Evolutionary conservation across 2,888 invertebrate genomes (phyloP), one percentile per base, ranked within the genome.

Genomic region (Kryphioiulus occultus): DNA sequence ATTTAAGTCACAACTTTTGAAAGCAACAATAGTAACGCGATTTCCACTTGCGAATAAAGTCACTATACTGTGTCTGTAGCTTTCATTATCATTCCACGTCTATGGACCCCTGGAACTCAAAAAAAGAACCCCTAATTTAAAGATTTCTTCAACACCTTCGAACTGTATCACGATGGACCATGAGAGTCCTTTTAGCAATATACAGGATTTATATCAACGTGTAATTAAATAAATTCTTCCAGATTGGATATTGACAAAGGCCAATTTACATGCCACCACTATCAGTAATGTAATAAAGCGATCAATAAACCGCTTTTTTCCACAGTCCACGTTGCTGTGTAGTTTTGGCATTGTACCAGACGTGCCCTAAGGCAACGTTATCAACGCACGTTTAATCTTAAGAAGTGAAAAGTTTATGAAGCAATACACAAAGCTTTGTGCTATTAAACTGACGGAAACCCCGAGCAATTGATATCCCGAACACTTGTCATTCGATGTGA

Each of bases 151-250:
- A 35, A 19, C 59, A n/a, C 35, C 22, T n/a, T 19, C 53, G 59
- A 59, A 59, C 5, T 19, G n/a, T 59, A n/a, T 59, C 59, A n/a
- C 19, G 59, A 59, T 59, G 59, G n/a, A 22, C n/a, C 59, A 19
- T n/a, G 59, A 59, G n/a, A 59, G n/a, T n/a, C 5, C 59, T n/a
- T 35, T n/a, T 19, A 19, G n/a, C 59, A 59, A n/a, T 59, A 59
- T n/a, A n/a, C n/a, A n/a, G n/a, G n/a, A n/a, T 59, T 59, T 59
- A 59, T n/a, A 59, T 59, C 59, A 59, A 59, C n/a, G n/a, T 59
- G 59, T 59, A 59, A 59, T 59, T n/a, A 59, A 59, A 59, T 59
- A n/a, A 53, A 59, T 59, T n/a, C 59, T 59, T 59, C 59, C 59
- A 59, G 59, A 59, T 59, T n/a, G n/a, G 59, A 59, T 59, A 59